Evolutionary conservation across 37 sponge, comb jelly and placozoan species (phyloP).

Genomic region (Cladorhizidae sp.): DNA sequence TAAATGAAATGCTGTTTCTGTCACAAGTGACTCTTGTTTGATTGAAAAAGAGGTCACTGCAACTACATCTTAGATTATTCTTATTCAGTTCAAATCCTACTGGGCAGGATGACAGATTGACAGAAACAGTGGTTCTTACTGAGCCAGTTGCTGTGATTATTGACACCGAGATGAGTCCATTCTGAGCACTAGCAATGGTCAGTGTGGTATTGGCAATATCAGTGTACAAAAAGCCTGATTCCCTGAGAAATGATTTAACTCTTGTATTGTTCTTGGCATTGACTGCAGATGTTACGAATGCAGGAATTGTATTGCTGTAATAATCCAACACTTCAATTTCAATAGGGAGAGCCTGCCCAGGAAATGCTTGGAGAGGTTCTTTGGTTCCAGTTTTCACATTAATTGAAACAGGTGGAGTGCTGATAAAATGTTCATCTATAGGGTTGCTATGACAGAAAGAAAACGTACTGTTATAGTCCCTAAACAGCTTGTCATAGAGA

Average conservation of each 20-base stretch:
- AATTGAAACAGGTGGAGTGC: neutral
- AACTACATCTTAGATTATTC: neutral
- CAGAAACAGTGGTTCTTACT: neutral
- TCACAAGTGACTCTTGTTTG: neutral
- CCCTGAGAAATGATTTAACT: neutral
- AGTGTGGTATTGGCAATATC: neutral
- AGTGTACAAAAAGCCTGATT: constrained; percentile 3
- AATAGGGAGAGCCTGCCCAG: constrained; percentile 12
- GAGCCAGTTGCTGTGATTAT: neutral
- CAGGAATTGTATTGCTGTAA: constrained; percentile 16
- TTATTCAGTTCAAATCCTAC: neutral
- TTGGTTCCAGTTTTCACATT: neutral
- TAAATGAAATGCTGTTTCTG: neutral
- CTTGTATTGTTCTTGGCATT: neutral
- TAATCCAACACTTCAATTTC: constrained; percentile 17
- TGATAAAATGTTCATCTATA: neutral
- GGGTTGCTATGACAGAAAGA: neutral
- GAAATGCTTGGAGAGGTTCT: neutral
- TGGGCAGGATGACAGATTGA: neutral
- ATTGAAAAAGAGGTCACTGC: neutral
- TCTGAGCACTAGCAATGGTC: neutral
- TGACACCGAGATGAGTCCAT: neutral
- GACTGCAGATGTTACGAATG: constrained; percentile 16
- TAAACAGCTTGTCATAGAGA: neutral
- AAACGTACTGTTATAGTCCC: neutral